Conservation (phyloP, 2,888 invertebrate species). For the Papilio gigon region DNA sequence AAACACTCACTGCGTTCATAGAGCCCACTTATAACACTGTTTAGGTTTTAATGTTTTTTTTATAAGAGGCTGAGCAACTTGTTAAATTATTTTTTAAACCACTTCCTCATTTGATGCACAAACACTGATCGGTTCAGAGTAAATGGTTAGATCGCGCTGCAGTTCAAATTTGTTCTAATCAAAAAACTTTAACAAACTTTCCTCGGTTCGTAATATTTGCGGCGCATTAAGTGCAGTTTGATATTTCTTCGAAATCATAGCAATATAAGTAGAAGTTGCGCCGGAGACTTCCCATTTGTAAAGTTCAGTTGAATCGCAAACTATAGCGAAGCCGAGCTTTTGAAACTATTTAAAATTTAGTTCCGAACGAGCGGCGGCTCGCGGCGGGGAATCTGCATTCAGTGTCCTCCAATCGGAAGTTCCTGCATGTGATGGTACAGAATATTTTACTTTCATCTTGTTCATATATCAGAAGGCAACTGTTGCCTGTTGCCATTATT, state of each 20-base stretch:
- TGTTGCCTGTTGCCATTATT: too few species aligned
- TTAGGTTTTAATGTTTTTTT: too few species aligned
- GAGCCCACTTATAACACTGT: too few species aligned
- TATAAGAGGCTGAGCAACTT: too few species aligned
- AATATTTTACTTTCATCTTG: not conserved
- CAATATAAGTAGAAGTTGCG: conserved; percentile 13
- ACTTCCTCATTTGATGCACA: too few species aligned
- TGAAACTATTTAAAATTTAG: conserved; percentile 26
- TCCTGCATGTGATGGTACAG: not conserved
- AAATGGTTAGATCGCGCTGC: not conserved
- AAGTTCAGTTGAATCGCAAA: conserved; percentile 27
- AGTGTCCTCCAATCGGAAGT: not conserved
- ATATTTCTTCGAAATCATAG: conserved; percentile 27
- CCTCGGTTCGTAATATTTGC: not conserved
- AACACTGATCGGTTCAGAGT: too few species aligned
- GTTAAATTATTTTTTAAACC: too few species aligned
- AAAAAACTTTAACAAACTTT: not conserved
- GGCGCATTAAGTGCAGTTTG: conserved; percentile 22
- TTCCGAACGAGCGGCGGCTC: conserved; percentile 14
- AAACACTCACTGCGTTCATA: too few species aligned
- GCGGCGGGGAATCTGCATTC: conserved; percentile 15
- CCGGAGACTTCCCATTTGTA: conserved; percentile 20
- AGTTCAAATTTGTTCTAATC: not conserved
- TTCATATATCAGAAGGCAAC: too few species aligned
- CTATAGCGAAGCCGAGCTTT: conserved; percentile 18